Percentiles rank a stretch among this genome's conserved stretches.
These are phyloP conservation scores for Microplitis mediator DNA, from an alignment of 1,140 invertebrate species.

Conservation along the genomic window DNA sequence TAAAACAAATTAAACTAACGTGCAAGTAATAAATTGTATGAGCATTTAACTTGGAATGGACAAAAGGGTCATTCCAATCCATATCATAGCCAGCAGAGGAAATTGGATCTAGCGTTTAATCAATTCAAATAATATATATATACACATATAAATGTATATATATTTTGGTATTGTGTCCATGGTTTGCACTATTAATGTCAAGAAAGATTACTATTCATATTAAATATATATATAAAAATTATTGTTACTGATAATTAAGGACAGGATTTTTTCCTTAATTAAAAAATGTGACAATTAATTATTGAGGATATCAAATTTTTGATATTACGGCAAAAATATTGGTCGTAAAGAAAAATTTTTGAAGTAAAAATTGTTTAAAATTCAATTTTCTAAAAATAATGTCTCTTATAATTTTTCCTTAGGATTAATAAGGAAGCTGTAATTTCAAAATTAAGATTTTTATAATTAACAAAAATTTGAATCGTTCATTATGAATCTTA, in stretches of 20 bases:
- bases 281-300: too few relatives aligned
- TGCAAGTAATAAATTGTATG: not conserved
- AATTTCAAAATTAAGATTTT: too few relatives aligned
- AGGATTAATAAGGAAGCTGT: too few relatives aligned
- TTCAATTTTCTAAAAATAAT: too few relatives aligned
- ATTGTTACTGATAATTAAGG: too few relatives aligned
- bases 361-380: too few relatives aligned
- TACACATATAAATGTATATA: not conserved
- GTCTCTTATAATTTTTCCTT: too few relatives aligned
- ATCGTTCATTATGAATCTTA: too few relatives aligned
- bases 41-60: not conserved
- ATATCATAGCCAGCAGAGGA: not conserved
- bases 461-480: too few relatives aligned
- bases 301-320: too few relatives aligned
- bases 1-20: not conserved
- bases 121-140: not conserved
- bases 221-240: not conserved
- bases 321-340: too few relatives aligned
- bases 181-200: slow-evolving; percentile 1
- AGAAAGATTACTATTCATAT: slow-evolving; percentile 2
- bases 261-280: not conserved
- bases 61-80: not conserved
- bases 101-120: not conserved
- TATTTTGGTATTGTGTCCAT: not conserved
- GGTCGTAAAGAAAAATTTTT: too few relatives aligned